Evolutionary conservation across 2,797 vertebrate genomes (phyloP), one percentile per base, ranked within the genome.

Genomic region (Acipenser transmontanus): DNA sequence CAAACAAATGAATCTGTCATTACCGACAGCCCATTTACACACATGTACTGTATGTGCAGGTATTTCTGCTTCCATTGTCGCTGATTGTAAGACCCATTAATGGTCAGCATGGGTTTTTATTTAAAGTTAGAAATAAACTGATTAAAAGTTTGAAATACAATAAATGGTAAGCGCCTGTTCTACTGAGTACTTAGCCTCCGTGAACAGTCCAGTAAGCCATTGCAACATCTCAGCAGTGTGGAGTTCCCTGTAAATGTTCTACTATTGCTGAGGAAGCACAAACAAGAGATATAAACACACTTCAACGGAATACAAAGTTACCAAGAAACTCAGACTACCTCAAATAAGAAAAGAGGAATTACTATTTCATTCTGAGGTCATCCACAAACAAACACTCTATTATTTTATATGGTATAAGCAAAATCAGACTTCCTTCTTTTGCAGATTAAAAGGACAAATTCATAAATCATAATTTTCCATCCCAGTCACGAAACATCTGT

Each of bases 401-500:
- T 54, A 9, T 54, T 54, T 54, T 54, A 54, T 54, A 54, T n/a
- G n/a, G 52, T 54, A 54, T 54, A 54, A 54, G 52, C 52, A 54
- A n/a, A 54, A 54, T 8, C 52, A 54, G 4, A 54, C 52, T 54
- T 54, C 52, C 52, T 54, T 9, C 52, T 54, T 54, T 54, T 54
- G 52, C 52, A 54, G n/a, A 54, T 54, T 54, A 54, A 54, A 54
- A 54, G 52, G 52, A 54, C 52, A 54, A 54, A 54, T 54, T 54
- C 4, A 54, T 54, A 54, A 54, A 54, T 54, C 52, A 54, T 7
- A 3, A 54, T 54, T 54, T 34, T 54, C 52, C 74, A 62, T 7
- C 60, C 10, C 60, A 34, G 12, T 61, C 60, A 47, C 17, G 8
- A 61, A 61, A 20, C 60, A 61, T 61, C 60, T 61, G 60, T 61